These are phyloP conservation scores for Camponotus floridanus DNA, from an alignment of 1,140 invertebrate species.

Conservation along the genomic window DNA sequence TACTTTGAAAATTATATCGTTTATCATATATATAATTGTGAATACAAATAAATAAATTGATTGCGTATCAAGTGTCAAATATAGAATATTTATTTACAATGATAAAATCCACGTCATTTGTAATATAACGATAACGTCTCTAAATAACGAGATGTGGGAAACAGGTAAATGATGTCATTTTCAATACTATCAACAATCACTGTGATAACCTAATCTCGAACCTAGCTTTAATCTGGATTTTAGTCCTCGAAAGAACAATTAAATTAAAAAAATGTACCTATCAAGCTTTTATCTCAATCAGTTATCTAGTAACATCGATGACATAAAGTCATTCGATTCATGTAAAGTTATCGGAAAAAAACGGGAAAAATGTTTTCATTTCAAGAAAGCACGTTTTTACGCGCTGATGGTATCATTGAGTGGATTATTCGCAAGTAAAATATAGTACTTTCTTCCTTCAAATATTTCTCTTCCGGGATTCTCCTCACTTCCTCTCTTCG, in stretches of 20 bases:
- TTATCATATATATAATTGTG: not conserved
- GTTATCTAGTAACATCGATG: slow-evolving; percentile 10
- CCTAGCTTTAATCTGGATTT: not conserved
- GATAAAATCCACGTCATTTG: not conserved
- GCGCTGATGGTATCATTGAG: not conserved
- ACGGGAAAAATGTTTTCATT: slow-evolving; percentile 14
- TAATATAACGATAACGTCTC: not conserved
- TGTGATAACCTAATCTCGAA: slow-evolving; percentile 38
- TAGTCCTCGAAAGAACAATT: not conserved
- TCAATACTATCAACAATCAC: not conserved
- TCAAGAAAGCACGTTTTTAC: slow-evolving; percentile 5
- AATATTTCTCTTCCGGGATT: not conserved
- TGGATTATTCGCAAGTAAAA: not conserved
- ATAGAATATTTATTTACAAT: not conserved
- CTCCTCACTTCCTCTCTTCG: not conserved
- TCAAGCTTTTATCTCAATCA: not conserved
- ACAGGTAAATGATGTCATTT: not conserved
- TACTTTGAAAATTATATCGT: not conserved
- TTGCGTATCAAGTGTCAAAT: not conserved
- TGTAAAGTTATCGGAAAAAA: not conserved
- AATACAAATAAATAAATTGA: not conserved
- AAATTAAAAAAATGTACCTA: slow-evolving; percentile 17
- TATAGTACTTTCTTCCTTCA: not conserved
- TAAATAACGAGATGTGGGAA: not conserved
- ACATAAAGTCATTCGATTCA: too few species aligned